These are phyloP conservation scores for Andricus curvator DNA, from an alignment of 2,888 invertebrate genomes.

Conservation along the genomic window DNA sequence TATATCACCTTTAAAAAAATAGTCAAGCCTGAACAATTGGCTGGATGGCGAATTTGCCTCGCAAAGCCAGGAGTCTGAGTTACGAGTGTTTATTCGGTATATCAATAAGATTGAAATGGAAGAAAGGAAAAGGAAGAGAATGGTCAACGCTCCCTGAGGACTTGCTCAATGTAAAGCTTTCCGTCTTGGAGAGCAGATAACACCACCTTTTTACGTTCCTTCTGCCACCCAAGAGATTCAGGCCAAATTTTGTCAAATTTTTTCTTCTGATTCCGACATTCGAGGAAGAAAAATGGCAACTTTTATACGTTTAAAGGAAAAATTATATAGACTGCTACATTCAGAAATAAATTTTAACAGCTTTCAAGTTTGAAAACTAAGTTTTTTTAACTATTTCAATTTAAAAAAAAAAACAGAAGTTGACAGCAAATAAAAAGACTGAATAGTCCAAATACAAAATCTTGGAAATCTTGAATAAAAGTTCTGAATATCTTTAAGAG, in stretches of 20 bases:
- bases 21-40: neutral
- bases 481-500: no score
- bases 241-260: neutral
- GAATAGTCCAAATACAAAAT: no score
- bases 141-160: conserved; percentile 59
- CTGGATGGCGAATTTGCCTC: conserved; percentile 57
- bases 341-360: no score
- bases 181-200: conserved; percentile 57
- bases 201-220: conserved; percentile 61
- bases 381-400: no score
- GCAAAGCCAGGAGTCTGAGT: conserved; percentile 59
- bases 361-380: no score
- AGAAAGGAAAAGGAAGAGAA: conserved; percentile 41
- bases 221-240: neutral
- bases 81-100: conserved; percentile 70
- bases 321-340: no score
- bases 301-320: no score
- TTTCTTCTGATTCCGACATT: neutral
- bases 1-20: neutral
- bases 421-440: no score
- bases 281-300: neutral
- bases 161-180: conserved; percentile 34
- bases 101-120: conserved; percentile 68
- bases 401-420: no score
- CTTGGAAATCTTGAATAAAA: no score